phyloP scores from a whole-genome alignment of 2,888 invertebrate genomes.

The Glyphotaelius pellucidus region DNA sequence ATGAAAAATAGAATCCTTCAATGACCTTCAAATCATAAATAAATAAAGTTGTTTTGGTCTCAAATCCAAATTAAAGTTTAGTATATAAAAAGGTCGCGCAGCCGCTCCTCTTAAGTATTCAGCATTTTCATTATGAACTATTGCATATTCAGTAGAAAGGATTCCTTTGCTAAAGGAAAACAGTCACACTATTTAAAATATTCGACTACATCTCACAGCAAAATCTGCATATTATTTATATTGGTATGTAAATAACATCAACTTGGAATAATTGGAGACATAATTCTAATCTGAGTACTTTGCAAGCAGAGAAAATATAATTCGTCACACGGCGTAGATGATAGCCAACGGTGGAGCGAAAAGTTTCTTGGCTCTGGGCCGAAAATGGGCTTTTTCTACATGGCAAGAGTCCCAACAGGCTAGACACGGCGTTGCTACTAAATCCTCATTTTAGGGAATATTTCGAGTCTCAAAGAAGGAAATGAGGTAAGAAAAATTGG shows the following conservation, averaged over 20 bases:
- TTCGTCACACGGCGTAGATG: neutral
- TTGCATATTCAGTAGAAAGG: neutral
- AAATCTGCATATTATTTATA: neutral
- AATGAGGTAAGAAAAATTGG: neutral
- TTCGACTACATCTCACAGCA: neutral
- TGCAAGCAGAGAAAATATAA: neutral
- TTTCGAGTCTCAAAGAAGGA: no score
- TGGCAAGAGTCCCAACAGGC: no score
- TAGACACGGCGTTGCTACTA: no score
- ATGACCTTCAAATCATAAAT: no score
- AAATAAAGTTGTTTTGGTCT: no score
- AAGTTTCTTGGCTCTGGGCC: neutral
- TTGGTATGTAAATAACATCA: neutral
- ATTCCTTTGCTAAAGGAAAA: neutral
- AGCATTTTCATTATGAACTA: neutral
- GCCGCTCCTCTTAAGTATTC: neutral
- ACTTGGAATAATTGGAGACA: neutral
- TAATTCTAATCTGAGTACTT: neutral
- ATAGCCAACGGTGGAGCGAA: no score
- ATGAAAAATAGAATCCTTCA: no score
- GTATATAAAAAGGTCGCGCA: no score
- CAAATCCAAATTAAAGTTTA: no score
- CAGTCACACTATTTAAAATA: neutral
- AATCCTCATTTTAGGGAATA: no score
- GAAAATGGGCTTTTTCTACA: no score